Base-by-base conservation (phyloP, 2,797 vertebrate species). In the Microctenopoma steveboyesi region DNA sequence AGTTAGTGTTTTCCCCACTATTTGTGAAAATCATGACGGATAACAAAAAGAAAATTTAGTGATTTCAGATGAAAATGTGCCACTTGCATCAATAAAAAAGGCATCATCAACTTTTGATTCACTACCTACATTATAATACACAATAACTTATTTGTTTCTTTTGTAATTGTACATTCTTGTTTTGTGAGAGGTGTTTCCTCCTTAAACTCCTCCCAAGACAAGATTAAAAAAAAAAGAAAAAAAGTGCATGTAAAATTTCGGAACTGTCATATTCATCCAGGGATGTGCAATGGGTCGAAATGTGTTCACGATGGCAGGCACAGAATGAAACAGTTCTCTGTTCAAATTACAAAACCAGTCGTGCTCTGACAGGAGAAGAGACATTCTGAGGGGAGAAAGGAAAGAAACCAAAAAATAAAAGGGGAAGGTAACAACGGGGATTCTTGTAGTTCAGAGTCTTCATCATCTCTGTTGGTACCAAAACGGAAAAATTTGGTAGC, bases 1-100 rank as follows among this genome's bases (percentile, higher is more conserved):
- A 80, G 84, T 92, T 88, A 43, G n/a, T 7, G 22, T 50, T 16
- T 37, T 7, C 16, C 47, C 43, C 42, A 45, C 18, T 59, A 59
- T 79, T 72, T 10, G 40, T 73, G 74, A 83, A 82, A 78, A 77
- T 71, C 52, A 70, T 37, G 83, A 62, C 68, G 65, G 56, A 64
- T 35, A 65, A 72, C 14, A 71, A 68, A 74, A 66, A 25, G 58
- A 68, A 80, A 0, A 12, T 77, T 59, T 60, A 76, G 72, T 72
- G 40, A 64, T 76, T 90, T 76, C 89, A 74, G 70, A 90, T 84
- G 79, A 91, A 92, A 92, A 92, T 91, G 92, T 92, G 93, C 91
- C 94, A 83, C 89, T 92, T 86, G 87, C 83, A 88, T 94, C 91
- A 84, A 94, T 95, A 94, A 93, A 46, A 89, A 95, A 96, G 95